Evolutionary conservation across 1,140 invertebrate species (phyloP).

Genomic region (Drosophila virilis): DNA sequence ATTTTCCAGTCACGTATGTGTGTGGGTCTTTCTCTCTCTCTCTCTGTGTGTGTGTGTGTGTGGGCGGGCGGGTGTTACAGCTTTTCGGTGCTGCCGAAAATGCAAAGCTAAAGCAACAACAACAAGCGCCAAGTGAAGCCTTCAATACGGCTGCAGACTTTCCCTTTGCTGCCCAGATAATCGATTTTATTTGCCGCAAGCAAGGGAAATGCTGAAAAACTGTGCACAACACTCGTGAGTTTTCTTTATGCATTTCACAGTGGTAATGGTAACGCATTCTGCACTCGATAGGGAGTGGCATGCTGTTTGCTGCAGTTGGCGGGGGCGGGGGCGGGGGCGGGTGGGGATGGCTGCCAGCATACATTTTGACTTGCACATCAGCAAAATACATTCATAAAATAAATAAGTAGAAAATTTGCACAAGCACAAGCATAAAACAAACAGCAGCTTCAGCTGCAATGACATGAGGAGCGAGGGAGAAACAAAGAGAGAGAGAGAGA

Average conservation of each 20-base stretch:
- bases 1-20: constrained; percentile 31
- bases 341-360: not conserved
- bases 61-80: constrained; percentile 23
- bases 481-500: not conserved
- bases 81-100: constrained; percentile 42
- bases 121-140: constrained; percentile 3
- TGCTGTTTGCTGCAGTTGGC: not conserved
- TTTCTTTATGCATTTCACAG: constrained; percentile 37
- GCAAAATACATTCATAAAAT: constrained; percentile 10
- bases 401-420: constrained; percentile 3
- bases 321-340: not conserved
- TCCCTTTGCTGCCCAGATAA: constrained; percentile 23
- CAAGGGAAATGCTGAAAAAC: constrained; percentile 18
- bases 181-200: constrained; percentile 42
- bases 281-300: not conserved
- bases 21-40: not conserved
- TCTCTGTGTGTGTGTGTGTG: constrained; percentile 6
- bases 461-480: not conserved
- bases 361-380: constrained; percentile 1
- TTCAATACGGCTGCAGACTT: not conserved
- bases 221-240: constrained; percentile 19
- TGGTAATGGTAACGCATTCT: constrained; percentile 1
- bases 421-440: constrained; percentile 2
- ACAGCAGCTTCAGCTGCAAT: not conserved
- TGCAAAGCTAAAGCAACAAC: constrained; percentile 43